phyloP scores from a whole-genome alignment of 2,797 vertebrate species.

The Australoheros facetus region DNA sequence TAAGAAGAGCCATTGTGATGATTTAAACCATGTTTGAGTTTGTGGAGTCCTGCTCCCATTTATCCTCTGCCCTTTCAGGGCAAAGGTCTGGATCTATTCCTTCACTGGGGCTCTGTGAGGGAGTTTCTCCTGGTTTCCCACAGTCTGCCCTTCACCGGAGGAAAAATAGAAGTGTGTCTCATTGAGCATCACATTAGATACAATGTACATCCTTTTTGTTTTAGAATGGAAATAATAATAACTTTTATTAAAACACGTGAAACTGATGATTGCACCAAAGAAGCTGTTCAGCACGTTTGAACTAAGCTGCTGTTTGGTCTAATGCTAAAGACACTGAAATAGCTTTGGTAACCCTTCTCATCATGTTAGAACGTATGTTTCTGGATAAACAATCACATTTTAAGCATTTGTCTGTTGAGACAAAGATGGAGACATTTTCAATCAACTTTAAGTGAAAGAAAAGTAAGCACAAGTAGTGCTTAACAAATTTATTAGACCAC shows the following conservation, averaged over 20 bases:
- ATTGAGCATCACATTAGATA: constrained; percentile 10
- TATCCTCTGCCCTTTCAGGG: not conserved
- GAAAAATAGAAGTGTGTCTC: constrained; percentile 54
- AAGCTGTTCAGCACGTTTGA: not conserved
- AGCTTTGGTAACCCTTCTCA: rapidly evolving
- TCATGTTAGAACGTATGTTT: not conserved
- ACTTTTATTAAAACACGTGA: not conserved
- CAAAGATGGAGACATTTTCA: not conserved
- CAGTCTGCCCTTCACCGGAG: constrained; percentile 40
- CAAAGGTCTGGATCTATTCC: constrained; percentile 36
- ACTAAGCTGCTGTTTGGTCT: not conserved
- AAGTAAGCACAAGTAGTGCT: not conserved
- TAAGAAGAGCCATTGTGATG: not conserved
- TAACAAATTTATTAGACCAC: not conserved
- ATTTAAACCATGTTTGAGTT: not conserved
- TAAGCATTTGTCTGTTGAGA: not conserved
- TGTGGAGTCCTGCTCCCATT: not conserved
- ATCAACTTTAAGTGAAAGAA: not conserved
- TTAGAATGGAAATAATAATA: not conserved
- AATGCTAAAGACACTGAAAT: not conserved
- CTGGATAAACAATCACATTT: not conserved
- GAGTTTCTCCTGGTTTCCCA: constrained; percentile 53
- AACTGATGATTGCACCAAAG: not conserved
- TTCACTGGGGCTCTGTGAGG: constrained; percentile 46
- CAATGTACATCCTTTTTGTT: not conserved